Conservation (phyloP, 1,140 invertebrate genomes). For the Dermatophagoides farinae region DNA sequence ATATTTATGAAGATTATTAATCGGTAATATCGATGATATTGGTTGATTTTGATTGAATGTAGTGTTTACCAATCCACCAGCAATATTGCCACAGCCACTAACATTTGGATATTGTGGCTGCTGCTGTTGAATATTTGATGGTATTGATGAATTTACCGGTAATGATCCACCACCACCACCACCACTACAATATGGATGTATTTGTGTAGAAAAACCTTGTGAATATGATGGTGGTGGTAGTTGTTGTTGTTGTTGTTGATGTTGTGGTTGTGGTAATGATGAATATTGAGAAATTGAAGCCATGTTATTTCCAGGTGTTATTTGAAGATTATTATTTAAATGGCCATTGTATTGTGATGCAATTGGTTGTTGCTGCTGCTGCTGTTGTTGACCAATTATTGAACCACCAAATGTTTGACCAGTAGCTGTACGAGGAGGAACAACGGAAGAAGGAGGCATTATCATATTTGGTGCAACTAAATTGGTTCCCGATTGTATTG, state of each 20-base stretch:
- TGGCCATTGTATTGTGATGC: not conserved
- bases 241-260: too few species aligned
- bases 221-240: not conserved
- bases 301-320: not conserved
- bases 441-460: too few species aligned
- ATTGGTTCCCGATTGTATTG: not conserved
- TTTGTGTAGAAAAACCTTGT: not conserved
- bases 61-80: too few species aligned
- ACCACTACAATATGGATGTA: too few species aligned
- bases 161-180: too few species aligned
- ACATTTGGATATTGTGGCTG: not conserved
- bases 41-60: not conserved
- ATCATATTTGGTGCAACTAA: not conserved
- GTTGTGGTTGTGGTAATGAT: too few species aligned
- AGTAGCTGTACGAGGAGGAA: too few species aligned
- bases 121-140: not conserved
- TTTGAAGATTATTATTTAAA: not conserved
- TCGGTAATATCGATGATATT: not conserved
- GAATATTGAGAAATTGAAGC: too few species aligned
- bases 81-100: not conserved
- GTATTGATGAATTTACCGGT: not conserved
- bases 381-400: not conserved
- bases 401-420: too few species aligned
- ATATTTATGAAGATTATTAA: not conserved
- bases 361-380: not conserved